These are phyloP conservation scores for Callyntrura sp. DNA, from an alignment of 2,888 invertebrate genomes.

Conservation along the genomic window DNA sequence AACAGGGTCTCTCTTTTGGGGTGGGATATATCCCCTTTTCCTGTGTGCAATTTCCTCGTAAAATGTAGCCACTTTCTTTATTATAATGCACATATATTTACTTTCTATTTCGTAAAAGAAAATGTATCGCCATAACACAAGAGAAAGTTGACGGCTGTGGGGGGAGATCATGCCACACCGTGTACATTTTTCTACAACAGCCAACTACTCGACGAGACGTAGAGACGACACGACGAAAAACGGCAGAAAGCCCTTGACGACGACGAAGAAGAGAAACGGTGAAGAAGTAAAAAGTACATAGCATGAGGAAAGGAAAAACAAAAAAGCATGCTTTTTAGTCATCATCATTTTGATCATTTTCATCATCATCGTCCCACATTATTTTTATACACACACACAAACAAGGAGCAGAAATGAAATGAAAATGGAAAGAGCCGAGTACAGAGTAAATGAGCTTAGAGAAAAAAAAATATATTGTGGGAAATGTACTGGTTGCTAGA, in stretches of 20 bases:
- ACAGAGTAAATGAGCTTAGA: too few relatives aligned
- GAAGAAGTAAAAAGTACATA: neutral
- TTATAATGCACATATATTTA: constrained; percentile 23
- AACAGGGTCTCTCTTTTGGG: neutral
- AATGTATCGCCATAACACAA: neutral
- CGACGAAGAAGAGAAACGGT: neutral
- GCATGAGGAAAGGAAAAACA: neutral
- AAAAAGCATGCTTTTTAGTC: constrained; percentile 25
- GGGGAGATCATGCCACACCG: neutral
- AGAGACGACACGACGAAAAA: constrained; percentile 7
- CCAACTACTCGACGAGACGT: neutral
- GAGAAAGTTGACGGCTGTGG: neutral
- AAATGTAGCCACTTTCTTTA: neutral
- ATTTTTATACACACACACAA: neutral
- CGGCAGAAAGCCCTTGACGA: constrained; percentile 5
- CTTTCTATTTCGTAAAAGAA: neutral
- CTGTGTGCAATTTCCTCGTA: neutral
- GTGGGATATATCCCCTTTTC: neutral
- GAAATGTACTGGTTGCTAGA: constrained; percentile 19
- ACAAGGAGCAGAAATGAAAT: neutral
- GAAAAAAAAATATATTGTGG: constrained; percentile 1
- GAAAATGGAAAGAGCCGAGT: neutral
- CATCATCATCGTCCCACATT: neutral
- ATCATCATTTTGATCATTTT: constrained; percentile 18
- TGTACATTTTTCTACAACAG: neutral